Base-by-base conservation (phyloP, 2,113 vertebrate genomes). In the Oxyura jamaicensis region DNA sequence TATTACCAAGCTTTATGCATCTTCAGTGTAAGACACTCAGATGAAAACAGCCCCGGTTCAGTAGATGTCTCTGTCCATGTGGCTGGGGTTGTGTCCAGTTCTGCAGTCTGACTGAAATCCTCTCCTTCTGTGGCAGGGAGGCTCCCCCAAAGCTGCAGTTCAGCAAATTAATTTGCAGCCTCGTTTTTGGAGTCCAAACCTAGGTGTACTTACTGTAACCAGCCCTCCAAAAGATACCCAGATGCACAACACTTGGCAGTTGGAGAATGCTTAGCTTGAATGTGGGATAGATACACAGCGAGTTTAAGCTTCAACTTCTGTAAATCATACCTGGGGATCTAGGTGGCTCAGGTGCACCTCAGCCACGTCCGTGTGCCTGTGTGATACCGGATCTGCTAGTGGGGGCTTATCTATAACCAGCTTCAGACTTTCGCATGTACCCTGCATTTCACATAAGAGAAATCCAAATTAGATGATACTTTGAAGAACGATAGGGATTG, bases 1-100 rank as follows among this genome's bases (percentile, higher is more conserved):
- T 60, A 65, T 88, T 89, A 89, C 93, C 84, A 93, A 92, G 89
- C 95, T 95, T 86, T 93, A 75, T 73, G 86, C 93, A 52, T 39
- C 91, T 92, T 92, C 74, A 79, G 53, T 8, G 3, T 95, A 92
- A 97, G 91, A 84, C 48, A 23, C 79, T 89, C 66, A 66, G 86
- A 62, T 92, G 73, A 87, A 95, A 95, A 72, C 69, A 94, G 78
- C 50, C 5, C 11, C 74, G 72, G 66, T 89, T 89, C 87, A 95
- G 81, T 91, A 91, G 93, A 89, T 84, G 92, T 77, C 26, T 48
- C 69, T 84, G 74, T 79, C 18, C 39, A 55, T 39, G 52, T 65
- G 62, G 42, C 48, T 63, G 59, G 23, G 36, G 46, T 23, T 84
- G 48, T 56, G 66, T 88, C 59, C 39, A 33, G 15, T 80, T 73